Evolutionary conservation across 1,140 invertebrate genomes (phyloP), one percentile per base, ranked within the genome.

Genomic region (Pseudachorutes palmiensis): DNA sequence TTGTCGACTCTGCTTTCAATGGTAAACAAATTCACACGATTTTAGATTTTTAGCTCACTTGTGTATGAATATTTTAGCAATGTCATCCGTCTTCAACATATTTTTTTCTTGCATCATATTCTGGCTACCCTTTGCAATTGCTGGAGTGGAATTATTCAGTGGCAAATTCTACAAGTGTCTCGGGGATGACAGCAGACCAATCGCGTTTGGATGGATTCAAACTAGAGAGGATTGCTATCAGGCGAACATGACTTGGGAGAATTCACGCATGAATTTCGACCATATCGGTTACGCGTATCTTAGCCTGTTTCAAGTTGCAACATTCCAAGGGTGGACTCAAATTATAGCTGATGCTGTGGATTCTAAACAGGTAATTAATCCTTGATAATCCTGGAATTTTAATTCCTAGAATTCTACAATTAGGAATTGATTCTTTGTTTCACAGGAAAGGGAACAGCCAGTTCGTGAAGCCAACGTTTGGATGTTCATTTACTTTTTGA

Each of bases 401-500:
- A n/a, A n/a, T n/a, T n/a, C n/a, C n/a, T n/a, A n/a, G n/a, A n/a
- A n/a, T n/a, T n/a, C n/a, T n/a, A n/a, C n/a, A n/a, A n/a, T n/a
- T n/a, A n/a, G n/a, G n/a, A n/a, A n/a, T n/a, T n/a, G n/a, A n/a
- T n/a, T n/a, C n/a, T n/a, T n/a, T n/a, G n/a, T n/a, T 70, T 82
- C 81, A 72, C 81, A 96, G 92, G 79, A 90, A 69, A 83, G 87
- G 70, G 86, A 90, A 74, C 95, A 99, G 82, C 96, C 96, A 65
- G 87, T 89, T 70, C 81, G 91, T 77, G 95, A 99, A 83, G 88
- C 87, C 62, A 97, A 92, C 81, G 90, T 96, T 78, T 91, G 93
- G 80, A 95, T 96, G 90, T 98, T 98, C 81, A 82, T 97, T 65
- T 99, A 97, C 82, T 99, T 97, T 81, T 93, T 97, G 75, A 90